Percentiles rank a stretch among this genome's conserved stretches.
Evolutionary conservation across 2,888 invertebrate species (phyloP).

Genomic region (Acleris cristana): DNA sequence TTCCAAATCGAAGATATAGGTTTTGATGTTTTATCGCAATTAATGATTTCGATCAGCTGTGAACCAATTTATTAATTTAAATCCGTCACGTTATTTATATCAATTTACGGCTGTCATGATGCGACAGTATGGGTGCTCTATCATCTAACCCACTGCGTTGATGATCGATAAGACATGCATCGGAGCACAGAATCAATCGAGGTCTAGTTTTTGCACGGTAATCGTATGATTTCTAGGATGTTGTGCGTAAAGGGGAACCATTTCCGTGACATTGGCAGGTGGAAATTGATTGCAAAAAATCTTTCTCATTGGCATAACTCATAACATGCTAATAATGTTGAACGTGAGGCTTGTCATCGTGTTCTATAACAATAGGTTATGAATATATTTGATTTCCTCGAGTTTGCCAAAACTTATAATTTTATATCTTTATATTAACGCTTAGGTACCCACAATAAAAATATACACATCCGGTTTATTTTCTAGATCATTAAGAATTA

Average conservation of each 20-base stretch:
- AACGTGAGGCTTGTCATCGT: constrained; percentile 11
- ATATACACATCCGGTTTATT: neutral
- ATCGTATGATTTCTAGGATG: constrained; percentile 41
- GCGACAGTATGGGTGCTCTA: constrained; percentile 9
- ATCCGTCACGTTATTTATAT: constrained; percentile 23
- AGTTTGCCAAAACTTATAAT: constrained; percentile 4
- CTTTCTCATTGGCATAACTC: constrained; percentile 22
- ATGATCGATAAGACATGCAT: constrained; percentile 28
- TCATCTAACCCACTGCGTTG: constrained; percentile 1
- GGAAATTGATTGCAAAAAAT: constrained; percentile 29
- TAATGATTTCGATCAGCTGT: neutral
- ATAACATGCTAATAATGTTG: constrained; percentile 12
- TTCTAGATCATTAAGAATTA: neutral
- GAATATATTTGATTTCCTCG: too few species aligned
- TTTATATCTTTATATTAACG: neutral
- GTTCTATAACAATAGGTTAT: neutral
- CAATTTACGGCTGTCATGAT: constrained; percentile 18
- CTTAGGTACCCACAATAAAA: too few species aligned
- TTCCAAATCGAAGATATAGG: constrained; percentile 2
- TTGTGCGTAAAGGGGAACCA: constrained; percentile 33
- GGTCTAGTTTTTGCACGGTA: constrained; percentile 36
- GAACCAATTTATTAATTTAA: constrained; percentile 3
- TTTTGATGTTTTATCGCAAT: constrained; percentile 3
- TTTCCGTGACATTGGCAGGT: constrained; percentile 33
- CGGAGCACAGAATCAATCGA: constrained; percentile 21